Evolutionary conservation across 2,888 invertebrate species (phyloP), one percentile per base, ranked within the genome.

Genomic region (Yponomeuta cagnagella): DNA sequence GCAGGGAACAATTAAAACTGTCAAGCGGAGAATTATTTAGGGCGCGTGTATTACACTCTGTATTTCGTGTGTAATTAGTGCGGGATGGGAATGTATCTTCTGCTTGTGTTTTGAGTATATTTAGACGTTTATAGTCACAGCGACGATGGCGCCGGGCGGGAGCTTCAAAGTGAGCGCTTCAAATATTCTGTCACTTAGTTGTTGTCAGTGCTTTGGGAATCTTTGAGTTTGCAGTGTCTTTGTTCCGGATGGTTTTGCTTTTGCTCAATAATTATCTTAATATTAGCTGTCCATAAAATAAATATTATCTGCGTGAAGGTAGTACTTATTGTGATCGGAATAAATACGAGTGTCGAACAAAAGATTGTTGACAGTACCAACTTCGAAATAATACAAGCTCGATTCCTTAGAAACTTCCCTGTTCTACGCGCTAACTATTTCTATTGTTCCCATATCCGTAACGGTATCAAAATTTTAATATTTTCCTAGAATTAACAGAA

Each of bases 1-100:
- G 68, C 15, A 48, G 43, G 71, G 69, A 69, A 72, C 69, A 72
- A 71, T 72, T 72, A 72, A 72, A 72, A 70, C 72, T 72, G 72
- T 72, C 72, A 68, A 31, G 68, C 23, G 33, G 70, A 70, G 72
- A 70, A 70, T 70, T 72, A 72, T 72, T 70, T 70, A 72, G 69
- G 37, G 68, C 70, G 63, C n/a, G 63, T 58, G 68, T 58, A 70
- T n/a, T 70, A 68, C 67, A 70, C 52, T 66, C 33, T 12, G 48
- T 70, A 64, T 64, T 64, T 70, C 69, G 30, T 70, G 30, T 70
- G 65, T 64, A 71, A 71, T 71, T 71, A 68, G 68, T 48, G 48
- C 30, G 68, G 43, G 48, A 67, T 66, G 67, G 70, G 67, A 67
- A 67, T 67, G 66, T 70, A 52, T 70, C 70, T 63, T 58, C 10